Base-by-base conservation (phyloP, 2,888 invertebrate genomes). In the Trachelus tabidus region DNA sequence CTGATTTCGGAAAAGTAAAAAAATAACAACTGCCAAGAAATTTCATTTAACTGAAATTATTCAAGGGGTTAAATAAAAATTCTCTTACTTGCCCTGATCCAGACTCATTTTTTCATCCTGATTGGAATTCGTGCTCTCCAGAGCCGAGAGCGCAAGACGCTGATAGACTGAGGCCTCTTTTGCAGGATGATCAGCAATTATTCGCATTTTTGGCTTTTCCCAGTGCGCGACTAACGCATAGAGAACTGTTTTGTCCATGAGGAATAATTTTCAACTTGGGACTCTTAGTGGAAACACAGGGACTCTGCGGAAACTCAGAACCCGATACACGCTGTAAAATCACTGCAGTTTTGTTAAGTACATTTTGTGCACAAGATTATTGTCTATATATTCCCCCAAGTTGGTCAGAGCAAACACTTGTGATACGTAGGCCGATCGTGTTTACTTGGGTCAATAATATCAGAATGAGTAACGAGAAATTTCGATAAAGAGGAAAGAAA, bases 41-140 rank as follows among this genome's bases (percentile, higher is more conserved):
- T 37, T n/a, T 71, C 3, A 37, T 23, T 11, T 68, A 31, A 34
- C 31, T 23, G 4, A 75, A 75, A 78, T 73, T 34, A 33, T 23
- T 30, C 11, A 37, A 40, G 40, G 69, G 40, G 69, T 1, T 31
- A 56, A 31, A 30, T 34, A 56, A 76, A 34, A 76, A 33, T 12
- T 31, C 33, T 77, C 86, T 85, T 86, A 88, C 89, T 85, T 86
- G 82, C 83, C 87, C 80, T 81, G 83, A 80, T 85, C 82, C 73
- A 88, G 68, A 78, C 87, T 87, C 80, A 86, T 84, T 79, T 82
- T 85, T 30, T 88, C 87, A 35, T 86, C 83, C 73, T 88, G 85
- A 71, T 83, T 11, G 9, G 78, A 79, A 34, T 83, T 85, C 23
- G 85, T 71, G 2, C 82, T 80, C 31, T 84, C 80, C 35, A 88